Evolutionary conservation across 2,113 vertebrate genomes (phyloP).

Genomic region (Notothenia coriiceps): DNA sequence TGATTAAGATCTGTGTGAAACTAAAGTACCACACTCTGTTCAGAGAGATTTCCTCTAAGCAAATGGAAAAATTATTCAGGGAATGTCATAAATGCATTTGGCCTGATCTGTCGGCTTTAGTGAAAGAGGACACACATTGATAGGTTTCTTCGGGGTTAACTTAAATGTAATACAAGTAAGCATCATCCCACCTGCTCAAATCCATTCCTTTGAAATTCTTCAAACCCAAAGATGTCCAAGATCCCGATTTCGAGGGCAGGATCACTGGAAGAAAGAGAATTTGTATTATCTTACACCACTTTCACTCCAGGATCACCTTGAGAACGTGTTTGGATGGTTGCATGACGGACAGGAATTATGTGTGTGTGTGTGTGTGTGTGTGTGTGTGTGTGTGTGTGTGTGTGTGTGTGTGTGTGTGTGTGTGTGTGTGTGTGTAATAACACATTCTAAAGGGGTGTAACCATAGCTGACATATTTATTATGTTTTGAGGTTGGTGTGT

Average conservation of each 20-base stretch:
- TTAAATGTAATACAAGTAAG: not conserved
- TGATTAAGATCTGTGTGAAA: slow-evolving; percentile 49
- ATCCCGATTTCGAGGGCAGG: slow-evolving; percentile 90
- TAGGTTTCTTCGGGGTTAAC: not conserved
- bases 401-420: not conserved
- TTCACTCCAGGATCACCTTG: not conserved
- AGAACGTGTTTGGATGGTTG: slow-evolving; percentile 16
- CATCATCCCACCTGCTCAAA: slow-evolving; percentile 90
- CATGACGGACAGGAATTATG: slow-evolving; percentile 3
- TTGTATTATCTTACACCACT: not conserved
- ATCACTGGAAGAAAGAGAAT: slow-evolving; percentile 76
- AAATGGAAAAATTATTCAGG: not conserved
- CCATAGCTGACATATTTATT: slow-evolving; percentile 39
- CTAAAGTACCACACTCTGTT: slow-evolving; percentile 5
- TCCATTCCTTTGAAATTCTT: slow-evolving; percentile 92
- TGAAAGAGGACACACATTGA: not conserved
- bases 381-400: not conserved
- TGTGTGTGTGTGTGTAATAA: not conserved
- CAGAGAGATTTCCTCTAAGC: slow-evolving; percentile 10
- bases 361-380: not conserved
- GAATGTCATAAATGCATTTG: slow-evolving; percentile 27
- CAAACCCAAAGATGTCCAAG: slow-evolving; percentile 95
- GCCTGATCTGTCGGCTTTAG: not conserved
- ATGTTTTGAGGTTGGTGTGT: slow-evolving; percentile 39
- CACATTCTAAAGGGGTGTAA: slow-evolving; percentile 42